A percentile compares a stretch with the other conserved stretches of the same genome.
These are phyloP conservation scores for Gymnogyps californianus DNA, from an alignment of 2,113 vertebrate species.

Conservation along the genomic window DNA sequence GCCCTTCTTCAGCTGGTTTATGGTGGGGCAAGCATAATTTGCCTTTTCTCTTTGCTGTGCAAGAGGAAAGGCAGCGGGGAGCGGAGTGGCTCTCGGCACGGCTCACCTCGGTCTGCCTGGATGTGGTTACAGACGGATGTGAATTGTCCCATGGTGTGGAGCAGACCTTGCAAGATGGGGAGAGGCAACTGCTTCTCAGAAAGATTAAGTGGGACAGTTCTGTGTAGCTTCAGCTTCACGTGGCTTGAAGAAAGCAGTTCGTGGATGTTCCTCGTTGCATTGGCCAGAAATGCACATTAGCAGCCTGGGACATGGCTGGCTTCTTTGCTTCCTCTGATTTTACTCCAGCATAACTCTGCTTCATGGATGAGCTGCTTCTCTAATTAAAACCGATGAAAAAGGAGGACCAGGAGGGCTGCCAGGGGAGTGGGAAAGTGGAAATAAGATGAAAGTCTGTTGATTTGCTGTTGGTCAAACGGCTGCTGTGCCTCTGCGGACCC, in stretches of 20 bases:
- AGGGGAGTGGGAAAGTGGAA: not conserved
- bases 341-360: not conserved
- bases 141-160: not conserved
- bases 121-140: not conserved
- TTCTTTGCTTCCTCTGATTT: not conserved
- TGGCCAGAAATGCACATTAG: not conserved
- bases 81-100: rapidly evolving
- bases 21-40: not conserved
- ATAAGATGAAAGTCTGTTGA: not conserved
- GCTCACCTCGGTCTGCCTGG: not conserved
- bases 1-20: not conserved
- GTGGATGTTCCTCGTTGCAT: not conserved
- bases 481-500: not conserved
- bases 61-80: not conserved
- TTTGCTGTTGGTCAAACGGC: not conserved
- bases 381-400: not conserved
- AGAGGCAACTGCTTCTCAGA: not conserved
- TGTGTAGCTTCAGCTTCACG: not conserved
- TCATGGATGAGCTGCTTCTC: slow-evolving; percentile 18
- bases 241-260: not conserved
- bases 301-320: not conserved
- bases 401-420: not conserved
- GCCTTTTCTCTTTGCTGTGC: not conserved
- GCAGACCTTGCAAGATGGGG: not conserved
- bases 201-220: not conserved